Base-by-base conservation (phyloP, 2,888 invertebrate species). In the Bugula neritina region DNA sequence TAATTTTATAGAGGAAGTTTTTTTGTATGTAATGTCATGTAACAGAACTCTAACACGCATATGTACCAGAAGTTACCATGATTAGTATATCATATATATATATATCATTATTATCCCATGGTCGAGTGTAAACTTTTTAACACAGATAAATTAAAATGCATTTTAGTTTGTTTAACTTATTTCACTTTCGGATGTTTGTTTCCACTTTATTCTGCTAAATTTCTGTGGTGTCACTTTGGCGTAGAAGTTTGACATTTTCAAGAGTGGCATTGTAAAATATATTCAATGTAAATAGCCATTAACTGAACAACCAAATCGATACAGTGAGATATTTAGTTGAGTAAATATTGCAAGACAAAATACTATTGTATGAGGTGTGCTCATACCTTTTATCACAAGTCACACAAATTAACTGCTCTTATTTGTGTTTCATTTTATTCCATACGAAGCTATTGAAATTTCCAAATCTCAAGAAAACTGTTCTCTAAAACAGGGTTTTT, bases 301-400 rank as follows among this genome's bases (percentile, higher is more conserved):
- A 63, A 34, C 17, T 63, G 63, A 63, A 63, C 63, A 63, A 31
- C 34, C 31, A 63, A 63, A 34, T 63, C 63, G 63, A 63, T 63
- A 63, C 63, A 63, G 13, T 63, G 31, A 34, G 63, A 13, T 31
- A 63, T 27, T 27, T 13, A 27, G 17, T 31, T 63, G 31, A 31
- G 63, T 34, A 63, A 63, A 63, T 31, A 63, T 13, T 5, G 27
- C 17, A 25, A 29, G 63, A 63, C 29, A 63, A 63, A 63, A 63
- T 63, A 63, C 31, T 31, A 63, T 27, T 55, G 55, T 63, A 27
- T 17, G 3, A 13, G 2, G 29, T 63, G 27, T 29, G 21, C 63
- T 31, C 63, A 34, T 63, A 10, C 29, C 25, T 55, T 55, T 55
- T 23, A 55, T 23, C 23, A 17, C 25, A 55, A 17, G 25, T 23